phyloP scores from a whole-genome alignment of 2,797 vertebrate genomes.

The Sparus aurata region DNA sequence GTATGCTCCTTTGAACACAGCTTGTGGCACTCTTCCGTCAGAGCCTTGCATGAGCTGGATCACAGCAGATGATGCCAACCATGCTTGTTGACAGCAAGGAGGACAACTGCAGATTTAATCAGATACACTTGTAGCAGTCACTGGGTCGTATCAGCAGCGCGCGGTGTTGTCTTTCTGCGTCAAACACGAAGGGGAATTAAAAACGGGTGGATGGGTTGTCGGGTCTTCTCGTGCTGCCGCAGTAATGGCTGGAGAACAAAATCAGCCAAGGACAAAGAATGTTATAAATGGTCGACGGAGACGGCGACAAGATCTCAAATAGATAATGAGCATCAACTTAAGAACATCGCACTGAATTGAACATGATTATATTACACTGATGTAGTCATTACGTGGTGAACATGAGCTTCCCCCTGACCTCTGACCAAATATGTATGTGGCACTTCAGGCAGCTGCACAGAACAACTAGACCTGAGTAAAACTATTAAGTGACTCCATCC shows the following conservation, averaged over 20 bases:
- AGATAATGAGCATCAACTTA: slow-evolving; percentile 25
- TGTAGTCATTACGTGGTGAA: slow-evolving; percentile 6
- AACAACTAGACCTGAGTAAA: not conserved
- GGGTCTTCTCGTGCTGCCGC: slow-evolving; percentile 19
- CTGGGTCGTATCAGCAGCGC: slow-evolving; percentile 63
- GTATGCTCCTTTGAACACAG: slow-evolving; percentile 81
- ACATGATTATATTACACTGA: slow-evolving; percentile 24
- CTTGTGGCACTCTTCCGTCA: slow-evolving; percentile 70
- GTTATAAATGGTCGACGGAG: not conserved
- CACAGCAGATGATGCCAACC: slow-evolving; percentile 64
- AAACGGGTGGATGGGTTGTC: slow-evolving; percentile 21
- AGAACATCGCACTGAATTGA: slow-evolving; percentile 15
- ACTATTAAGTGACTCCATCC: not conserved
- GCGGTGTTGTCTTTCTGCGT: slow-evolving; percentile 60
- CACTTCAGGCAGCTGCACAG: not conserved
- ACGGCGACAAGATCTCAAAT: slow-evolving; percentile 16
- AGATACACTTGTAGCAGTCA: slow-evolving; percentile 60
- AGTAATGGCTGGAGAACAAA: slow-evolving; percentile 29
- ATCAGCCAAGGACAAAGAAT: slow-evolving; percentile 35
- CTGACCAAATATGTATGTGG: slow-evolving; percentile 14
- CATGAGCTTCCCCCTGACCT: slow-evolving; percentile 21
- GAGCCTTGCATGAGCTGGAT: slow-evolving; percentile 66
- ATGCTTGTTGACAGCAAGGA: slow-evolving; percentile 76
- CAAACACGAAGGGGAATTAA: slow-evolving; percentile 56
- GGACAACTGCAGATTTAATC: slow-evolving; percentile 73